Evolutionary conservation across 2,797 vertebrate genomes (phyloP).

Genomic region (Holocentrus rufus): DNA sequence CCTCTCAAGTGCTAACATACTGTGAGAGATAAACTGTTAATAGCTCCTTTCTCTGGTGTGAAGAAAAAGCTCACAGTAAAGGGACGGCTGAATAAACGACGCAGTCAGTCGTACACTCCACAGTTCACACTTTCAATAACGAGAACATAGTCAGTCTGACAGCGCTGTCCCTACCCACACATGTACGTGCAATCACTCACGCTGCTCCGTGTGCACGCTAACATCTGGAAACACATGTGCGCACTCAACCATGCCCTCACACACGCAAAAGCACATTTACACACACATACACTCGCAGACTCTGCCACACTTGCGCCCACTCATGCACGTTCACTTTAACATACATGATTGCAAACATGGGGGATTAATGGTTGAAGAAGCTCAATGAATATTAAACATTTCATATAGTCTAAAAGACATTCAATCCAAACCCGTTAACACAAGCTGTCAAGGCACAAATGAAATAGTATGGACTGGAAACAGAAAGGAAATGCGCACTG

Average conservation of each 20-base stretch:
- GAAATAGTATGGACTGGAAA: not conserved
- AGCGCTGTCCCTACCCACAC: constrained; percentile 29
- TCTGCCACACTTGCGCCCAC: constrained; percentile 5
- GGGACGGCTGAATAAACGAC: constrained; percentile 50
- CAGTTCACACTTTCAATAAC: constrained; percentile 44
- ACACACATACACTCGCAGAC: not conserved
- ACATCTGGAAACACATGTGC: constrained; percentile 22
- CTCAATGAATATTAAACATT: constrained; percentile 48
- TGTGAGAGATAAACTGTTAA: not conserved
- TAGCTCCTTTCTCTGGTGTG: not conserved
- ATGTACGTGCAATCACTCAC: constrained; percentile 7
- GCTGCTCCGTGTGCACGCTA: not conserved
- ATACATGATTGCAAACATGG: constrained; percentile 40
- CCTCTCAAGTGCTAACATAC: no score
- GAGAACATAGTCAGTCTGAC: constrained; percentile 32
- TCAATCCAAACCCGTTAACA: constrained; percentile 18
- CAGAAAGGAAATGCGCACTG: not conserved
- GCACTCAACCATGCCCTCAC: not conserved
- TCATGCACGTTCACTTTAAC: not conserved
- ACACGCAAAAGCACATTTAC: not conserved
- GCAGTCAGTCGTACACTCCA: constrained; percentile 27
- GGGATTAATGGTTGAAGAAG: constrained; percentile 45
- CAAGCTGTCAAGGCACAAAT: not conserved
- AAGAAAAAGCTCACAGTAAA: constrained; percentile 3
- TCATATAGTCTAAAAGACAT: constrained; percentile 13